These are phyloP conservation scores for Steromphala cineraria DNA, from an alignment of 2,888 invertebrate species.

Conservation along the genomic window DNA sequence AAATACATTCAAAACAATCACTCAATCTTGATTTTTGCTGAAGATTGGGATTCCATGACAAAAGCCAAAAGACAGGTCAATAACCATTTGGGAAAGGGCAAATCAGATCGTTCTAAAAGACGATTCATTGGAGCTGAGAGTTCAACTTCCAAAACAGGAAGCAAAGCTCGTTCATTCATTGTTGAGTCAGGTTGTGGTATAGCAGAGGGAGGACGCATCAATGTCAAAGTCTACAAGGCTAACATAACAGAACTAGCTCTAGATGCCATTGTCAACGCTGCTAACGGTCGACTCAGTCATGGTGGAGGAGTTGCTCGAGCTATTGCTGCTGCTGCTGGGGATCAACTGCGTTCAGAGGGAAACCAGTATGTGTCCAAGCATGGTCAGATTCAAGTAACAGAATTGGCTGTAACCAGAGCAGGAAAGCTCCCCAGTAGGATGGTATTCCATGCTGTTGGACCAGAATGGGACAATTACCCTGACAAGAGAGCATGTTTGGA, in stretches of 20 bases:
- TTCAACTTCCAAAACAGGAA: not conserved
- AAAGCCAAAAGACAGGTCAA: too few species aligned
- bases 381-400: not conserved
- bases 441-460: not conserved
- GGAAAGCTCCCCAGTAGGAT: not conserved
- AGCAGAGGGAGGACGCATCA: not conserved
- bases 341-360: not conserved
- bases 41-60: too few species aligned
- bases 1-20: too few species aligned
- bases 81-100: too few species aligned
- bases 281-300: constrained; percentile 53
- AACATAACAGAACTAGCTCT: constrained; percentile 46
- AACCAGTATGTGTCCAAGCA: not conserved
- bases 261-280: constrained; percentile 60
- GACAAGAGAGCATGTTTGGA: not conserved
- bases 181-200: not conserved
- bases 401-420: not conserved
- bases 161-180: not conserved
- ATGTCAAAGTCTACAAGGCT: constrained; percentile 28
- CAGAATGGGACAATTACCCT: not conserved
- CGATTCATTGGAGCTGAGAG: too few species aligned
- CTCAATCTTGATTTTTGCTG: too few species aligned
- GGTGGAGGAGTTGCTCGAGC: constrained; percentile 54
- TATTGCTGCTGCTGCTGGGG: constrained; percentile 45
- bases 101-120: too few species aligned